Percentiles rank a stretch among this genome's conserved stretches.
These are phyloP conservation scores for Ursus arctos DNA, from an alignment of 2,113 vertebrate genomes.

Conservation along the genomic window DNA sequence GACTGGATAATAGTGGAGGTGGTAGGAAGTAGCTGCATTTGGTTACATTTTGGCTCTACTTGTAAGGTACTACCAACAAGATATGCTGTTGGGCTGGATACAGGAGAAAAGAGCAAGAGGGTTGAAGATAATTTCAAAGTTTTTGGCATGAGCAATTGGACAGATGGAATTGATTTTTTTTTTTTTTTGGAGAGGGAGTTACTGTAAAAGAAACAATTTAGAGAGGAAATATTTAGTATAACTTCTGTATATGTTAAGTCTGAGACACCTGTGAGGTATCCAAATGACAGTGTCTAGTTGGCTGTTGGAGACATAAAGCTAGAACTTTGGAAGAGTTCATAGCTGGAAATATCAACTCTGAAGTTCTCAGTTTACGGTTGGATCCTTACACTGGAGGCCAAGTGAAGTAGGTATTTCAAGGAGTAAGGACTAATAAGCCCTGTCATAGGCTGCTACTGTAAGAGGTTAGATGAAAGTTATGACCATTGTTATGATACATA, in stretches of 20 bases:
- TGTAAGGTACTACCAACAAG: neutral
- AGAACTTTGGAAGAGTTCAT: neutral
- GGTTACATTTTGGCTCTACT: neutral
- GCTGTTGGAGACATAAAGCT: neutral
- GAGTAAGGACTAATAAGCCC: neutral
- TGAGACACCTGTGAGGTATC: neutral
- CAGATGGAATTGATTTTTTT: neutral
- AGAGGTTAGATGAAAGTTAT: neutral
- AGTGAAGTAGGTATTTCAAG: neutral
- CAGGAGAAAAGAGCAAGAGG: neutral
- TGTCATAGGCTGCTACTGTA: neutral
- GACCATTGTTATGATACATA: neutral
- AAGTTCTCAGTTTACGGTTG: neutral
- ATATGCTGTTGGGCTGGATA: neutral
- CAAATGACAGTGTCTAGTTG: neutral
- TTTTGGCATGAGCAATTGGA: neutral
- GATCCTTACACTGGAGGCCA: neutral
- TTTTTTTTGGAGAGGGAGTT: neutral
- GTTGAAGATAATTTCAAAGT: neutral
- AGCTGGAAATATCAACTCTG: neutral
- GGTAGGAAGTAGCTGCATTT: neutral
- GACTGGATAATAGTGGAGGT: neutral
- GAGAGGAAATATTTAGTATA: neutral
- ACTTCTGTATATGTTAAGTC: neutral
- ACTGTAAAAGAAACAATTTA: neutral